Conservation (phyloP, 2,888 invertebrate genomes). For the Drosophila neonasuta region DNA sequence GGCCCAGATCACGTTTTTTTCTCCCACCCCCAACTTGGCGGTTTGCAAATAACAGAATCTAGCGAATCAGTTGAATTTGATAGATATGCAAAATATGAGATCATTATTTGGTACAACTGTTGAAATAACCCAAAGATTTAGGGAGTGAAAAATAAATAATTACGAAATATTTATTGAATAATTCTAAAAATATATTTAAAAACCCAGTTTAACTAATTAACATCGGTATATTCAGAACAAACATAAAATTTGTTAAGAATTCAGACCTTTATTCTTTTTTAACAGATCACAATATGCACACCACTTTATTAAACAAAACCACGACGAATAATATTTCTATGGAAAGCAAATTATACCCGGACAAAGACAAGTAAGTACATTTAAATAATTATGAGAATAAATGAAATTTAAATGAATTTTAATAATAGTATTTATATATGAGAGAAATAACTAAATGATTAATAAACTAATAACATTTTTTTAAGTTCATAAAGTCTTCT, state of each 20-base stretch:
- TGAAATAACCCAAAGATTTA: background rate
- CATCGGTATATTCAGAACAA: no score
- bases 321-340: slow-evolving; percentile 22
- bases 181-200: no score
- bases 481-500: background rate
- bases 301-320: slow-evolving; percentile 27
- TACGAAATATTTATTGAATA: no score
- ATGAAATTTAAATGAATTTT: no score
- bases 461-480: no score
- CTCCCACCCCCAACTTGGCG: background rate
- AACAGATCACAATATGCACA: slow-evolving; percentile 35
- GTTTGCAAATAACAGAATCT: background rate
- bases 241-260: no score
- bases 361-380: slow-evolving; percentile 25
- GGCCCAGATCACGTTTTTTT: slow-evolving; percentile 1
- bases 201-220: no score
- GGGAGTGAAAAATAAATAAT: no score
- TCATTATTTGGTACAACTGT: background rate
- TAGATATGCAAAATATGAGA: background rate
- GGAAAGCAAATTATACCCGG: slow-evolving; percentile 33
- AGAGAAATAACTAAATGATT: no score
- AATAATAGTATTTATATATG: no score
- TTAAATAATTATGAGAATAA: no score
- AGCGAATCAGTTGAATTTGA: background rate
- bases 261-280: background rate